Base-by-base conservation (phyloP, 2,888 invertebrate genomes). In the Pycnomerus fuliginosus region DNA sequence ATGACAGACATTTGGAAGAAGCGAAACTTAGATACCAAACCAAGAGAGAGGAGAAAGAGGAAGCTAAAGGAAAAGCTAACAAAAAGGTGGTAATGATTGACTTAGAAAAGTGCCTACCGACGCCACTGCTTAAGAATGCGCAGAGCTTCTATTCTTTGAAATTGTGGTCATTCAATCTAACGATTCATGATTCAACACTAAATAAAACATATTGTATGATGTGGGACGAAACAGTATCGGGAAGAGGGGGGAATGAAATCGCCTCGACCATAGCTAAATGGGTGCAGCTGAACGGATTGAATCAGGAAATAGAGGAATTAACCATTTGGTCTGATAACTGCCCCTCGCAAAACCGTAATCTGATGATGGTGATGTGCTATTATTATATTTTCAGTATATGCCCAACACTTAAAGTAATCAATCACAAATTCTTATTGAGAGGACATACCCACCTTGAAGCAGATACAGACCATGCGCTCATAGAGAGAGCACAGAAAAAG, bases 401-500 rank as follows among this genome's bases (percentile, higher is more conserved):
- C 10, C 37, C 23, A 13, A 38, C 15, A 7, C 4, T 38, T 1
- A 38, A 15, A 16, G 8, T n/a, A 8, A 30, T 44, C 5, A 22
- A 16, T 10, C 36, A 43, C 22, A 39, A 33, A 23, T 39, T n/a
- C n/a, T n/a, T n/a, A n/a, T n/a, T n/a, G n/a, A n/a, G n/a, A n/a
- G n/a, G 45, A 16, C 40, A 35, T 43, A 40, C 29, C 25, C 34
- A 29, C 29, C 30, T 30, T 29, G 43, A 30, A 41, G 46, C 37
- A 16, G 45, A 48, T 37, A 42, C 12, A 30, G 29, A 20, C 32
- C 47, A 50, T 13, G 30, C 51, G 4, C 1, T 44, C 3, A 51
- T 44, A 10, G 47, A 53, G 22, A 29, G 48, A 1, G 47, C 40
- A 23, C 43, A 36, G 44, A 53, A 53, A 32, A 50, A 48, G 23